A percentile compares a stretch with the other conserved stretches of the same genome.
phyloP scores from a whole-genome alignment of 2,113 vertebrate species.

The Halcyon malimbica region DNA sequence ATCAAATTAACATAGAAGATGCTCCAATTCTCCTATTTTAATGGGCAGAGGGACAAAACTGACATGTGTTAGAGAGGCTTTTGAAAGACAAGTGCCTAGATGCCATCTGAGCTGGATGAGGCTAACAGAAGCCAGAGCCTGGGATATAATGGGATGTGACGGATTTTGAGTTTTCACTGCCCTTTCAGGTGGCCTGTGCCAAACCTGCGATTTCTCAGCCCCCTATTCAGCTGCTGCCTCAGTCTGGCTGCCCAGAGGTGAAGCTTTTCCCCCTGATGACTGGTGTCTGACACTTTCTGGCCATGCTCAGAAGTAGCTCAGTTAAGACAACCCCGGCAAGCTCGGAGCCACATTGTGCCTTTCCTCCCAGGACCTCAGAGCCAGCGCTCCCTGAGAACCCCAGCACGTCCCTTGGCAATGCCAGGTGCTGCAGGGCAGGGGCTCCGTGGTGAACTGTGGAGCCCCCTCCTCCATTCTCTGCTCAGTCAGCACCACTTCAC shows the following conservation, averaged over 20 bases:
- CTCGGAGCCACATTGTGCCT: not conserved
- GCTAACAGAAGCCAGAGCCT: not conserved
- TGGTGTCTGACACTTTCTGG: not conserved
- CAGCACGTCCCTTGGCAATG: not conserved
- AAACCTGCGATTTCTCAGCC: not conserved
- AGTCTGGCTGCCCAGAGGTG: not conserved
- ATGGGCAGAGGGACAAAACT: not conserved
- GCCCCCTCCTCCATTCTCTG: not conserved
- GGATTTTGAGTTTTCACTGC: not conserved
- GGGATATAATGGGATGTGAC: not conserved
- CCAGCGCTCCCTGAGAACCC: not conserved
- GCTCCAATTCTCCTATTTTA: not conserved
- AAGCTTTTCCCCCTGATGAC: not conserved
- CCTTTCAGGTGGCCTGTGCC: not conserved
- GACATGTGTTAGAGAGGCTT: not conserved
- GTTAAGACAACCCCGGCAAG: not conserved
- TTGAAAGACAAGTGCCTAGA: not conserved
- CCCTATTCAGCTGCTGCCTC: not conserved
- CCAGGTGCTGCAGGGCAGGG: not conserved
- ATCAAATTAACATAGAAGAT: constrained; percentile 25
- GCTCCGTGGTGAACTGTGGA: not conserved
- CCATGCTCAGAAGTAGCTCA: not conserved
- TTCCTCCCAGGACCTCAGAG: not conserved
- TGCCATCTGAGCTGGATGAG: not conserved
- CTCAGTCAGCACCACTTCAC: not conserved